Evolutionary conservation across 2,113 vertebrate species (phyloP), one percentile per base, ranked within the genome.

Genomic region (Apaloderma vittatum): DNA sequence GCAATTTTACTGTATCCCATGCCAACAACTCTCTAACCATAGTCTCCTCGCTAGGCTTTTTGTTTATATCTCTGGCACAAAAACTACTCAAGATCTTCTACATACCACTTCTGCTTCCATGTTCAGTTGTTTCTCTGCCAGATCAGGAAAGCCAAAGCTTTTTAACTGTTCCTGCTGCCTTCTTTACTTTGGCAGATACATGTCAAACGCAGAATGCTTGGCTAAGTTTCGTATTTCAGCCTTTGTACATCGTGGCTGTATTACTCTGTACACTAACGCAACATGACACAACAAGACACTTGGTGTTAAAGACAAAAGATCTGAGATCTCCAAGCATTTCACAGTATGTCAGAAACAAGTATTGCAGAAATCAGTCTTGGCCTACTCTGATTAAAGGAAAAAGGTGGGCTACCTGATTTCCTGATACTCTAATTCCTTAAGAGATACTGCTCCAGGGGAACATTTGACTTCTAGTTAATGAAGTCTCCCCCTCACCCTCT

Each of bases 381-480:
- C 22, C 77, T 79, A 79, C 70, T 75, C 46, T 59, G 84, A 95
- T 91, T 82, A 94, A 94, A 97, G 43, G 62, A 79, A 92, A 96
- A 74, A 68, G 21, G 52, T 58, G 62, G 70, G 93, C 91, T 94
- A 52, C 71, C 52, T 78, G 52, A 88, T 79, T 96, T 97, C 94
- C 94, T 94, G 75, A 93, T 93, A 75, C 48, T 87, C 84, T 96
- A 92, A 94, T 90, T 97, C 82, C 85, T 94, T 71, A 76, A 71
- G 95, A 83, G 49, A 75, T 77, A 88, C 73, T 93, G 92, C 93
- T 95, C 62, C 78, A 89, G 82, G 93, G 87, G 71, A 96, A 94
- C 55, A 52, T 48, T 85, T 67, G 93, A 78, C 78, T 94, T 79
- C 19, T 21, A 84, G 11, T 32, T 88, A 91, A 74, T 65, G 46